phyloP scores from a whole-genome alignment of 2,797 vertebrate genomes.

The Moxostoma hubbsi region DNA sequence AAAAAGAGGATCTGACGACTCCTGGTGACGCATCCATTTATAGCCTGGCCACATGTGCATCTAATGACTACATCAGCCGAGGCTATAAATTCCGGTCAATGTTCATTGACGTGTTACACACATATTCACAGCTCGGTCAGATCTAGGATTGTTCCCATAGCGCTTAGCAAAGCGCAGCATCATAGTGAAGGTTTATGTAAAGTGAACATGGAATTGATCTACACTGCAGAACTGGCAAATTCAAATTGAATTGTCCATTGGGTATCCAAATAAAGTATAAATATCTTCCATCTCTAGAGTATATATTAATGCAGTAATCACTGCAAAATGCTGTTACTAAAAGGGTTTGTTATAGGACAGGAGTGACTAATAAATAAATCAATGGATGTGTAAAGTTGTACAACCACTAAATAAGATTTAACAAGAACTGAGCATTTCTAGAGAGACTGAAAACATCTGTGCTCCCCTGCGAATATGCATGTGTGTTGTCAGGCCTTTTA shows the following conservation, averaged over 20 bases:
- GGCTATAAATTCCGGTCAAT: too few relatives aligned
- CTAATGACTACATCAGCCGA: too few relatives aligned
- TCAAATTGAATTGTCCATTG: conserved; percentile 60
- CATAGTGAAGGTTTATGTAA: too few relatives aligned
- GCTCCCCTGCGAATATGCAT: conserved; percentile 77
- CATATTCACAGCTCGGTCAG: too few relatives aligned
- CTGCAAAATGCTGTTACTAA: conserved; percentile 45
- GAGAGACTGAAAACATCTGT: conserved; percentile 79
- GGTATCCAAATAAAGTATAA: conserved; percentile 60
- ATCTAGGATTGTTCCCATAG: too few relatives aligned
- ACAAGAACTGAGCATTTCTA: conserved; percentile 74
- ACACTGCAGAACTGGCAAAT: conserved; percentile 27
- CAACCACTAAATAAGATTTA: conserved; percentile 65
- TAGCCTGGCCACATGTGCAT: too few relatives aligned
- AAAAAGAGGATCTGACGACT: too few relatives aligned
- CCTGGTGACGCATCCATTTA: too few relatives aligned
- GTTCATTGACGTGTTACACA: too few relatives aligned
- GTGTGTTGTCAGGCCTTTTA: conserved; percentile 82
- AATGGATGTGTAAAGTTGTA: conserved; percentile 39
- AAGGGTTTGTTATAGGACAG: conserved; percentile 49
- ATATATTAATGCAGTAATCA: conserved; percentile 66
- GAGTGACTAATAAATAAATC: conserved; percentile 55
- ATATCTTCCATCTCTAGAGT: conserved; percentile 57
- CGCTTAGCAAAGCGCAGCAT: too few relatives aligned
- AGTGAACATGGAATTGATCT: not conserved